Percentiles rank a stretch among this genome's conserved stretches.
phyloP scores from a whole-genome alignment of 2,113 vertebrate species.

The Phasianus colchicus region DNA sequence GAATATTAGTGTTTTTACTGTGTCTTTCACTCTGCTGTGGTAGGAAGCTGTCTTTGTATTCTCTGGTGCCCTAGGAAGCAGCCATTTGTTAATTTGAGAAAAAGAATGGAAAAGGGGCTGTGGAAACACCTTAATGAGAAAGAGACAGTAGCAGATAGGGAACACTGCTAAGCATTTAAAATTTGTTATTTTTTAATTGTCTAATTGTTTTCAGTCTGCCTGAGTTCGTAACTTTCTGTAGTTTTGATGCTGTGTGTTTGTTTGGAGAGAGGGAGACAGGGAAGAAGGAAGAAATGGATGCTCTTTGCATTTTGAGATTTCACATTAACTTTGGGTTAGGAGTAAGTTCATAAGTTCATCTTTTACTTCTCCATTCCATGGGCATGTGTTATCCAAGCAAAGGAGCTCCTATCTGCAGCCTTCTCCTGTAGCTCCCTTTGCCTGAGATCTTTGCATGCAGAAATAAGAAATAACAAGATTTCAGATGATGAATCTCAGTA shows the following conservation, averaged over 20 bases:
- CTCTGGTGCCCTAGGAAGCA: not conserved
- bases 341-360: not conserved
- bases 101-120: not conserved
- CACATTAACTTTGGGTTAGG: not conserved
- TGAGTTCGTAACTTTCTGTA: not conserved
- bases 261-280: not conserved
- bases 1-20: not conserved
- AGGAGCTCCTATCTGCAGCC: not conserved
- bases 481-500: not conserved
- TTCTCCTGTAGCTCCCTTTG: not conserved
- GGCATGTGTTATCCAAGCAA: not conserved
- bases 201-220: not conserved
- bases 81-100: not conserved
- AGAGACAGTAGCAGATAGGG: not conserved
- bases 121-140: not conserved
- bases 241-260: not conserved
- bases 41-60: not conserved
- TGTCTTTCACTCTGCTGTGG: not conserved
- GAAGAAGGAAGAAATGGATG: not conserved
- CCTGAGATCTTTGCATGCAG: not conserved
- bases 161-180: not conserved
- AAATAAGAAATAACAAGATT: conserved; percentile 8
- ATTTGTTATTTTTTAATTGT: not conserved
- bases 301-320: not conserved
- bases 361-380: not conserved